Base-by-base conservation (phyloP, 1,140 invertebrate species). In the Sminthurinus signatus region DNA sequence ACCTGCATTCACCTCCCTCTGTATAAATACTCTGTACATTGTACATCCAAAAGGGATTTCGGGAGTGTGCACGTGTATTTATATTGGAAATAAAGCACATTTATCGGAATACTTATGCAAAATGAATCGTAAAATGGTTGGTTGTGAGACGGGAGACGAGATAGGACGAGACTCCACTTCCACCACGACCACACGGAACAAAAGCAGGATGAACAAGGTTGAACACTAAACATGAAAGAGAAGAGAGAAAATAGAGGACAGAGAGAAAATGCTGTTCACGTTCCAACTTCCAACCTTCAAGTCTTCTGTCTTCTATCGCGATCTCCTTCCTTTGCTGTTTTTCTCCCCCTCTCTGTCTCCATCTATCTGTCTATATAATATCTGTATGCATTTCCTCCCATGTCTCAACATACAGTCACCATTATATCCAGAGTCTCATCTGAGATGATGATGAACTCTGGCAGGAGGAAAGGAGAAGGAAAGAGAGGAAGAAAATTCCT, bases 41-140 rank as follows among this genome's bases (percentile, higher is more conserved):
- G n/a, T n/a, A n/a, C n/a, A n/a, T n/a, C n/a, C 32, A 36, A 36
- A 36, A 15, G 32, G 32, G 5, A 5, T 36, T 15, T 8, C 5
- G 54, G 31, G 2, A 51, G 58, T 48, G 44, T 19, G 43, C 32
- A 32, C 42, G 21, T 31, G n/a, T 65, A 65, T 65, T 60, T 57
- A 59, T 65, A 65, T 60, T 60, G 56, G 44, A 43, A 61, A 61
- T 66, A 66, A 66, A 61, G 51, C 52, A 27, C 59, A 67, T 62
- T 63, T 67, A 67, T 63, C 65, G 55, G 60, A 46, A 55, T 43
- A 56, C 63, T 67, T 67, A 67, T 67, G 65, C 65, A 67, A 67
- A 67, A 60, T 63, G 56, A 32, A 44, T 60, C 60, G 56, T 63
- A 67, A 67, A 67, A 67, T 57, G 55, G 31, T 23, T 42, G 29